Evolutionary conservation across 2,797 vertebrate species (phyloP).

Genomic region (Labeo calbasu): DNA sequence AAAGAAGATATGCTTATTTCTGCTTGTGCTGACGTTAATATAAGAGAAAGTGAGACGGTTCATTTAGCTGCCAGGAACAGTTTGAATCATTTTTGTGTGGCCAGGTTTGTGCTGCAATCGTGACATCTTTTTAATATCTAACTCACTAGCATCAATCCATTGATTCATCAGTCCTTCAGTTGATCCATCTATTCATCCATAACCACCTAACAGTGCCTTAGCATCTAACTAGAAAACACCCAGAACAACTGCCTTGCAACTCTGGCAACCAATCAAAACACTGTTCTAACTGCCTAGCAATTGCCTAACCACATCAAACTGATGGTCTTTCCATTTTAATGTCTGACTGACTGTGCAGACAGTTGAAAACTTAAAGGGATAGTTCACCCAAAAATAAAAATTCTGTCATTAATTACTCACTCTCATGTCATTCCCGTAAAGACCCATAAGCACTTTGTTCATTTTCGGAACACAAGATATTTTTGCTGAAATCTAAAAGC

Average conservation of each 20-base stretch:
- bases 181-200: neutral
- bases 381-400: too few species aligned
- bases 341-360: neutral
- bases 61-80: constrained; percentile 38
- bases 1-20: constrained; percentile 48
- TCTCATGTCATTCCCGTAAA: too few species aligned
- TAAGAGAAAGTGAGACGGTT: constrained; percentile 46
- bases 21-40: constrained; percentile 42
- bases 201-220: neutral
- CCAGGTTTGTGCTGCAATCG: neutral
- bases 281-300: neutral
- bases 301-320: neutral
- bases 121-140: neutral
- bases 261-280: neutral
- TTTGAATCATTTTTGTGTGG: constrained; percentile 35
- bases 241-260: neutral
- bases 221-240: neutral
- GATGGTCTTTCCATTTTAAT: neutral
- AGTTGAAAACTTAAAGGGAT: neutral
- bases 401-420: too few species aligned
- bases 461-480: too few species aligned
- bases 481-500: too few species aligned
- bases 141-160: neutral
- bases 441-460: too few species aligned
- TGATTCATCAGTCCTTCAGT: neutral